phyloP scores from a whole-genome alignment of 2,113 vertebrate species.

The Leptobrachium leishanense region DNA sequence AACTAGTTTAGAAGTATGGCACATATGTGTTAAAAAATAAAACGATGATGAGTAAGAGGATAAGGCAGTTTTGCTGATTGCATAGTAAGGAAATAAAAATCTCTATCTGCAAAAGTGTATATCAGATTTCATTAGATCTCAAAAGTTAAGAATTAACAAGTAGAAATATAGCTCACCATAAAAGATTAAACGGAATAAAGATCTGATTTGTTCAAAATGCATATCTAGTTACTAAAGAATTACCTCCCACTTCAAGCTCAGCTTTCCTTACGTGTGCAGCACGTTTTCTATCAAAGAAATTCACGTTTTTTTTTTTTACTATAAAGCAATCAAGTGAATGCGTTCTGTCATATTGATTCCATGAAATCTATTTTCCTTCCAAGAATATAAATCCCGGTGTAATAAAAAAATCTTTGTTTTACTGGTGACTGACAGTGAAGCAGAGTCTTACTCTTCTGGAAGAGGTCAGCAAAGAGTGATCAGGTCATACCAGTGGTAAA shows the following conservation, averaged over 20 bases:
- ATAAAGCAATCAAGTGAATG: constrained; percentile 70
- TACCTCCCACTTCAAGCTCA: background rate
- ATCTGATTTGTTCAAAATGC: too few species aligned
- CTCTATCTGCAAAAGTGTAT: too few species aligned
- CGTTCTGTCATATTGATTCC: constrained; percentile 72
- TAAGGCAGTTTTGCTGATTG: too few species aligned
- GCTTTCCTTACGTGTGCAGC: background rate
- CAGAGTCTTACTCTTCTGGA: constrained; percentile 62
- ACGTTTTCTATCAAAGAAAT: background rate
- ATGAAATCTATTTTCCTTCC: constrained; percentile 64
- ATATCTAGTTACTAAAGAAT: background rate
- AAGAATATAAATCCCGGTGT: constrained; percentile 75
- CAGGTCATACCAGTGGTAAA: constrained; percentile 69
- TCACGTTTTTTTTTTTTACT: constrained; percentile 68
- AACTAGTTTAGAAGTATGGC: too few species aligned
- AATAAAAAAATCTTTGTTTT: constrained; percentile 69
- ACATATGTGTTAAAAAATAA: too few species aligned
- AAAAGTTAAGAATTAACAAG: too few species aligned
- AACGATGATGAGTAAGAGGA: too few species aligned
- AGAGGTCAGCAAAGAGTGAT: constrained; percentile 63
- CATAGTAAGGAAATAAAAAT: too few species aligned
- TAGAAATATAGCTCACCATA: too few species aligned
- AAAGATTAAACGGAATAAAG: too few species aligned
- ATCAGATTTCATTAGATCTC: too few species aligned
- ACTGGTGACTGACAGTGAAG: constrained; percentile 60